Percentiles rank a stretch among this genome's conserved stretches.
Evolutionary conservation across 1,140 invertebrate species (phyloP).

Genomic region (Saxidomus purpurata): DNA sequence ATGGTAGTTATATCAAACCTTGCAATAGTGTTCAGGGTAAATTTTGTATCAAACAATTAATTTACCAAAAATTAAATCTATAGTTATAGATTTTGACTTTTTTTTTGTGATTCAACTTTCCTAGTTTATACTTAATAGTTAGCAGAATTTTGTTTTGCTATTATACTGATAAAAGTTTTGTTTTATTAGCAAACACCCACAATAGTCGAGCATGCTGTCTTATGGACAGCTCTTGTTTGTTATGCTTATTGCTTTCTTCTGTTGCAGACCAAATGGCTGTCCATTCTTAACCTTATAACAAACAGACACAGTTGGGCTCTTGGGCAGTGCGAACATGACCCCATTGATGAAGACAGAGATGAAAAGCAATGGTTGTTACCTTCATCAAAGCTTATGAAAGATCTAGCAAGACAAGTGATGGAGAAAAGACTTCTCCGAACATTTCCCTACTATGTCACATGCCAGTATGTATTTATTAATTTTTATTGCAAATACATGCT

Average conservation of each 20-base stretch:
- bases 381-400: background rate
- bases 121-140: no score
- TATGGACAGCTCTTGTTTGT: no score
- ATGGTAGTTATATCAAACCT: no score
- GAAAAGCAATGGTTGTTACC: background rate
- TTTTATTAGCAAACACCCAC: no score
- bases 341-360: conserved; percentile 33
- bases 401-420: background rate
- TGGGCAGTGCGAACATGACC: conserved; percentile 42
- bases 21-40: no score
- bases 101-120: no score
- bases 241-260: background rate
- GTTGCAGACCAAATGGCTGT: conserved; percentile 10
- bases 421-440: conserved; percentile 31
- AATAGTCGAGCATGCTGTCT: no score
- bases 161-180: no score
- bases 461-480: conserved; percentile 13
- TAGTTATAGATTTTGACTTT: no score
- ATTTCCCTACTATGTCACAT: conserved; percentile 10
- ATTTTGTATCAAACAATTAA: no score
- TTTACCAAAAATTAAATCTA: no score
- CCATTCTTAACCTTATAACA: background rate
- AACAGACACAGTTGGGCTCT: conserved; percentile 33
- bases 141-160: no score
- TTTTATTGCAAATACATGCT: background rate